Conservation (phyloP, 2,888 invertebrate genomes). For the Cephus pulcher region DNA sequence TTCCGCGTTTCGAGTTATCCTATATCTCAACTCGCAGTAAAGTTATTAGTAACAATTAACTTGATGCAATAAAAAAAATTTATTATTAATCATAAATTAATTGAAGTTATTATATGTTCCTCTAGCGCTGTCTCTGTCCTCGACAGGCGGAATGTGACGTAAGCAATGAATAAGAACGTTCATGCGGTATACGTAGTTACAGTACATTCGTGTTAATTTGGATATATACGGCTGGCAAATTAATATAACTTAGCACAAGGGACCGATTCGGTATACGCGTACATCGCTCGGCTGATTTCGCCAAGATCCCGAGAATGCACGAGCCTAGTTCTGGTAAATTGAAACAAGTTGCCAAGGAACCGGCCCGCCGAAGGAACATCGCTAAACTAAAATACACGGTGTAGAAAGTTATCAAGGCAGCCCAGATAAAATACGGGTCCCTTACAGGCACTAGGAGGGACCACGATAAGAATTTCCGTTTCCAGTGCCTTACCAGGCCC, state of each 20-base stretch:
- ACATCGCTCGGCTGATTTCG: neutral
- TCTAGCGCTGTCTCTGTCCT: neutral
- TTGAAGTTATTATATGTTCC: neutral
- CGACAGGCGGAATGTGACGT: neutral
- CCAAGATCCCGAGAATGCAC: neutral
- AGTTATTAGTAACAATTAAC: neutral
- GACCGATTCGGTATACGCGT: constrained; percentile 8
- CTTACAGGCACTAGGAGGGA: no score
- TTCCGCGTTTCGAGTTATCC: neutral
- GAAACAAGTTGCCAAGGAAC: constrained; percentile 34
- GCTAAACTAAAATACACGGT: constrained; percentile 14
- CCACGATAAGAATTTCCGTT: no score
- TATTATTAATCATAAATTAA: neutral
- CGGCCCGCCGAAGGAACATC: constrained; percentile 10
- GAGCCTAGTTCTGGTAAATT: constrained; percentile 38
- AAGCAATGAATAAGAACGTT: neutral
- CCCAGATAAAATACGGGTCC: no score
- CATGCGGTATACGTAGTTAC: neutral
- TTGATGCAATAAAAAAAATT: neutral
- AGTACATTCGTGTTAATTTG: constrained; percentile 30
- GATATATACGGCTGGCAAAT: constrained; percentile 40
- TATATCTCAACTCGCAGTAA: neutral
- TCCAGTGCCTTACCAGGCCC: no score
- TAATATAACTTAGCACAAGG: constrained; percentile 40
- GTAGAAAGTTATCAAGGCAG: no score